Base-by-base conservation (phyloP, 2,113 vertebrate genomes). In the Corvus hawaiiensis region DNA sequence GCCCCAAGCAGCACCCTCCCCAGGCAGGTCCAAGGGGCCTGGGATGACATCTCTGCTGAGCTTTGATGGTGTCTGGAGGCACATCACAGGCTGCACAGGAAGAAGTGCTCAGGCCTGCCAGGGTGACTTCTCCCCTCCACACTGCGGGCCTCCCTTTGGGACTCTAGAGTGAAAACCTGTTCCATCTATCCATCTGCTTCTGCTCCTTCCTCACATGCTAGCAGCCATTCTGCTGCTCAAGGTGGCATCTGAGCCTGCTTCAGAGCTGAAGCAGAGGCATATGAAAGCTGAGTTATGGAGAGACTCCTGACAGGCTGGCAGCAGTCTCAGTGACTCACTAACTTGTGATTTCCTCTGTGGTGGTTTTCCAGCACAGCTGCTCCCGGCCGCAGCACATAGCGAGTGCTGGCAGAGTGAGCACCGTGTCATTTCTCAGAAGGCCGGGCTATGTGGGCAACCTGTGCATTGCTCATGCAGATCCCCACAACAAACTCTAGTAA, bases 301-400 rank as follows among this genome's bases (percentile, higher is more conserved):
- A 90, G 89, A 23, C 83, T 93, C 91, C 84, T 94, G 91, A 96
- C 68, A 91, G 93, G 86, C 93, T 97, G 95, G 81, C 52, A 86
- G 94, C 89, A 68, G 93, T 44, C 93, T 88, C 71, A 33, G 96
- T 98, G 98, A 98, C 96, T 98, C 98, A 98, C 86, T 71, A 91
- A 95, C 98, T 96, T 97, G 97, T 96, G 96, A 97, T 97, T 98
- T 98, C 97, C 97, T 97, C 92, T 54, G 63, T 49, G 91, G 46
- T 92, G 96, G 83, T 95, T 94, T 89, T 81, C 51, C 93, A 78
- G 91, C 85, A 59, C 95, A 89, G 95, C 94, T 80, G 94, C 94
- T 95, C 69, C 91, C 9, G 35, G 96, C 87, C 11, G 2, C 56
- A 91, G 93, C 55, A 67, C 91, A 92, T 56, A 93, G 94, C 7